Evolutionary conservation across 2,113 vertebrate species (phyloP).

Genomic region (Callaeas wilsoni): DNA sequence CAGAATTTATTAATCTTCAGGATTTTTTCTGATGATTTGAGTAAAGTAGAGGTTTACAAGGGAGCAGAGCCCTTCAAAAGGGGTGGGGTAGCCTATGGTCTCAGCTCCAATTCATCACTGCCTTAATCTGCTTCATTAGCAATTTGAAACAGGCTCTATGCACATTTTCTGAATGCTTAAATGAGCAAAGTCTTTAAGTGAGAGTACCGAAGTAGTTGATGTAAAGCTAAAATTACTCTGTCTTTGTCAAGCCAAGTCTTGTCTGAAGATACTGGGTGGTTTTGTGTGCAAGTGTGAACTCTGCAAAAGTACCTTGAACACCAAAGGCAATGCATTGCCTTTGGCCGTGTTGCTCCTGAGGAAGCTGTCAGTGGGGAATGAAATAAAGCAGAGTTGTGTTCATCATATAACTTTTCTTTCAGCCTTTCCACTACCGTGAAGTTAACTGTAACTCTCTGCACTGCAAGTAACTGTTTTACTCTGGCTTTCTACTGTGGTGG

Average conservation of each 20-base stretch:
- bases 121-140: not conserved
- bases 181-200: not conserved
- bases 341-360: not conserved
- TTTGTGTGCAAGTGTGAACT: not conserved
- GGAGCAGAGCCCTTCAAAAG: not conserved
- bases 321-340: not conserved
- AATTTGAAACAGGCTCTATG: not conserved
- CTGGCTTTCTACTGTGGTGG: not conserved
- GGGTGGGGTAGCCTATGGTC: not conserved
- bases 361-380: not conserved
- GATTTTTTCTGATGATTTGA: not conserved
- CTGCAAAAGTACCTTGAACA: not conserved
- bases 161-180: not conserved
- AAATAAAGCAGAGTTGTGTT: not conserved
- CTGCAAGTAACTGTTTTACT: not conserved
- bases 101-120: not conserved
- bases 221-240: not conserved
- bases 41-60: not conserved
- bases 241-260: not conserved
- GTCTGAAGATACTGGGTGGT: not conserved
- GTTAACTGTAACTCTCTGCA: not conserved
- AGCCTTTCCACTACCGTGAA: not conserved
- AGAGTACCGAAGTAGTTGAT: not conserved
- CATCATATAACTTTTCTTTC: not conserved
- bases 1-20: not conserved